phyloP scores from a whole-genome alignment of 2,888 invertebrate genomes.

The Trachelus troglodyta region DNA sequence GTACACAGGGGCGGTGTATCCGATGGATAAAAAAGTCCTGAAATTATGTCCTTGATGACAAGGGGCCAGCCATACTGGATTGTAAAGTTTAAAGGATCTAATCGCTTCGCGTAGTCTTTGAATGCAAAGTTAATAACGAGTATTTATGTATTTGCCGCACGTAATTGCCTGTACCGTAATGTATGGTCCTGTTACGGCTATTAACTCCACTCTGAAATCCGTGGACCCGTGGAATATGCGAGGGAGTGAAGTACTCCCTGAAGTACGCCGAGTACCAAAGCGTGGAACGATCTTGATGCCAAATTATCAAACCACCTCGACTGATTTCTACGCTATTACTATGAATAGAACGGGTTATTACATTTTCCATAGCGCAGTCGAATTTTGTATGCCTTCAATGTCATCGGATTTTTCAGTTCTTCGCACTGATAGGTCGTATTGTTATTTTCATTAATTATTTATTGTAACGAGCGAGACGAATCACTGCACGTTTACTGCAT shows the following conservation, averaged over 20 bases:
- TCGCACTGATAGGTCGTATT: no score
- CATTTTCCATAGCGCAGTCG: no score
- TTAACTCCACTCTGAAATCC: conserved; percentile 39
- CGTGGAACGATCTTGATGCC: no score
- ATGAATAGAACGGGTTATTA: no score
- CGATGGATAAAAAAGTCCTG: conserved; percentile 39
- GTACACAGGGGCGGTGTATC: conserved; percentile 1
- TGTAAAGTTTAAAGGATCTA: conserved; percentile 50
- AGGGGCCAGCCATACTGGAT: conserved; percentile 36
- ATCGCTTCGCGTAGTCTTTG: conserved; percentile 53
- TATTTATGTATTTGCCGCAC: conserved; percentile 59
- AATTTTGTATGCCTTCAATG: no score
- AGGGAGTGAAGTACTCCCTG: conserved; percentile 25
- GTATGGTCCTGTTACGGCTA: conserved; percentile 28
- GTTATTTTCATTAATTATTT: no score
- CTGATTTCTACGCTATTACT: no score
- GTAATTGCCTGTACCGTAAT: conserved; percentile 44
- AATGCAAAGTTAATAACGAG: conserved; percentile 58
- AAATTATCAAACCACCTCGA: no score
- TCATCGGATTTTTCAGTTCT: no score
- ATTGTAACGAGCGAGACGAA: no score
- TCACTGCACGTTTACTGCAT: no score
- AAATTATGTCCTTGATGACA: conserved; percentile 42
- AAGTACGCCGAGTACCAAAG: no score
- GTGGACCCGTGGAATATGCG: conserved; percentile 31